These are phyloP conservation scores for Harpagus bidentatus DNA, from an alignment of 2,113 vertebrate genomes.

Conservation along the genomic window DNA sequence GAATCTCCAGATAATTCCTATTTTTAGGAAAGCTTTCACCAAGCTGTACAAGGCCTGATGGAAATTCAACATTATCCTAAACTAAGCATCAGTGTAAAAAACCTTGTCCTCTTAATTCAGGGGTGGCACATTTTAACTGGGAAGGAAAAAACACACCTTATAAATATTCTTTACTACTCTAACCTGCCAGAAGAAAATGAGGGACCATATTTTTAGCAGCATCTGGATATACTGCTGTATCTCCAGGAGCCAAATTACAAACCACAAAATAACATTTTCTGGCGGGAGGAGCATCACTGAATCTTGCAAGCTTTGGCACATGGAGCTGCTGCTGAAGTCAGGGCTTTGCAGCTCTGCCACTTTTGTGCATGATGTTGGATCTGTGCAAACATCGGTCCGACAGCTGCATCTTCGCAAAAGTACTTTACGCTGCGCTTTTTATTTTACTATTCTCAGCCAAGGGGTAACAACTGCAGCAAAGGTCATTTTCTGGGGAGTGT, in stretches of 20 bases:
- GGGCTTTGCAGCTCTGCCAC: not conserved
- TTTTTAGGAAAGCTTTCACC: not conserved
- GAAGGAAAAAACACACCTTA: not conserved
- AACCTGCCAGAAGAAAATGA: not conserved
- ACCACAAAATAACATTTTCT: not conserved
- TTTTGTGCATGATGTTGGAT: not conserved
- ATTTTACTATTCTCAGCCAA: not conserved
- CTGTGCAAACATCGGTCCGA: not conserved
- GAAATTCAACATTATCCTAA: not conserved
- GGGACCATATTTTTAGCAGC: not conserved
- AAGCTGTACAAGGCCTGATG: not conserved
- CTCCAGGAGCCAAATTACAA: not conserved
- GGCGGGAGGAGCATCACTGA: rapidly evolving
- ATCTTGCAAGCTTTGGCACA: not conserved
- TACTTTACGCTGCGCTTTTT: not conserved
- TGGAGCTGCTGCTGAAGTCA: not conserved
- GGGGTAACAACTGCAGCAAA: not conserved
- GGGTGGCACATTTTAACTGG: not conserved
- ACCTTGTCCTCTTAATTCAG: not conserved
- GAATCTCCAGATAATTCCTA: not conserved
- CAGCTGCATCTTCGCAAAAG: not conserved
- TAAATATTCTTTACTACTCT: not conserved
- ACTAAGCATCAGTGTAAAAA: not conserved
- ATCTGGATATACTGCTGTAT: not conserved
- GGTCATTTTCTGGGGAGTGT: not conserved